Evolutionary conservation across 92 coral and sea anemone species (phyloP), one percentile per base, ranked within the genome.

Genomic region (Siderastrea radians): DNA sequence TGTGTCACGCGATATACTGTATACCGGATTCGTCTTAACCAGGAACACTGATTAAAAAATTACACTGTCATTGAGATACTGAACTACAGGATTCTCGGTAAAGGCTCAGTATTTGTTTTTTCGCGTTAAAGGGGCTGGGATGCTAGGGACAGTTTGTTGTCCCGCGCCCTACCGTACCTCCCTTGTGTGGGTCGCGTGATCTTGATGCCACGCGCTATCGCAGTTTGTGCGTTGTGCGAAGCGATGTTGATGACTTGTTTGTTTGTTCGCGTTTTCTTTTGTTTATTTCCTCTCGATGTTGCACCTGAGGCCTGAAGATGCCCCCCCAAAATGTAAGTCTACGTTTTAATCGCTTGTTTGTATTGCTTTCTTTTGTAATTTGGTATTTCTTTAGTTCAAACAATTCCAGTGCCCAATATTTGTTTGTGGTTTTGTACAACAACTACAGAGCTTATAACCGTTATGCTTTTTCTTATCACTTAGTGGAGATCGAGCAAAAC

Each of bases 41-140:
- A 68, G 49, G 74, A 68, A 45, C 44, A 46, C 52, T 68, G 2
- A 68, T 44, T 68, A 68, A 13, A 44, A 44, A 7, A 19, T 45
- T 68, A 51, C 49, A 44, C 74, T 38, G 52, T 68, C 74, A 45
- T 68, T 68, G 7, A 11, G 17, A 68, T 51, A 68, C 74, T 68
- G 74, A 43, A 68, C 74, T 45, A 49, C 38, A 45, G 17, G 38
- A 7, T 68, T 68, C 50, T 68, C 50, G 52, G 52, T 68, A 68
- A 68, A 68, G 15, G 50, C 74, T 68, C 50, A 46, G 74, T 68
- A 46, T 13, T 43, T 68, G 26, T 11, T 45, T 66, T 68, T 68
- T 68, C n/a, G 74, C 51, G 74, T 68, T 68, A 6, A 68, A 68
- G 74, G 74, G 74, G 57, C 74, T 16, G 74, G 74, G 74, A 68